phyloP scores from a whole-genome alignment of 1,140 invertebrate genomes.

The Cotesia vestalis region DNA sequence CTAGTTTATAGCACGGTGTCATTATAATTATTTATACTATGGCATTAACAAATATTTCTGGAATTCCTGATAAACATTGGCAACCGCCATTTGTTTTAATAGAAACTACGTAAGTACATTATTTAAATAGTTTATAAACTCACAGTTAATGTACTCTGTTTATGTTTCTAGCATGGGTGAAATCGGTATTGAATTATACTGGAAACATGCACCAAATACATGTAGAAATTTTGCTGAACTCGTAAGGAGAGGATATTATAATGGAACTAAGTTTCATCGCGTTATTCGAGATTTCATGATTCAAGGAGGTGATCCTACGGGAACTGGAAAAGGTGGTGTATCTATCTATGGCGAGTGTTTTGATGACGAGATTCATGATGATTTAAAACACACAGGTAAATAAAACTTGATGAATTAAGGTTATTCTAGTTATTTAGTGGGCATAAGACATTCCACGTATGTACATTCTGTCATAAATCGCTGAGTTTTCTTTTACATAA shows the following conservation, averaged over 20 bases:
- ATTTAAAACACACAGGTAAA: conserved; percentile 92
- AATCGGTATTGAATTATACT: conserved; percentile 92
- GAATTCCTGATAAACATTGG: conserved; percentile 86
- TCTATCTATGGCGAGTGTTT: conserved; percentile 97
- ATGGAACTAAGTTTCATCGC: conserved; percentile 95
- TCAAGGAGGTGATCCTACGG: conserved; percentile 93
- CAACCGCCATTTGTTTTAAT: conserved; percentile 82
- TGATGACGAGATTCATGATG: conserved; percentile 94
- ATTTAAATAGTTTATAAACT: conserved; percentile 32
- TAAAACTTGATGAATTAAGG: neutral
- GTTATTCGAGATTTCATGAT: conserved; percentile 99
- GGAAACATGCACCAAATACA: conserved; percentile 96
- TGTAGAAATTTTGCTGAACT: conserved; percentile 97
- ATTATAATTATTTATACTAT: conserved; percentile 40
- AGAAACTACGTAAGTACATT: conserved; percentile 78
- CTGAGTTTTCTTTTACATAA: too few species aligned
- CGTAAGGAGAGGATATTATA: conserved; percentile 91
- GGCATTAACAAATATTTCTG: conserved; percentile 62
- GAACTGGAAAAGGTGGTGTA: conserved; percentile 92
- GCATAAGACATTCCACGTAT: too few species aligned
- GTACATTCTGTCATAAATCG: too few species aligned
- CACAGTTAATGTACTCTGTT: conserved; percentile 26
- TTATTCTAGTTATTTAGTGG: too few species aligned
- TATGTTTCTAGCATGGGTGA: conserved; percentile 87
- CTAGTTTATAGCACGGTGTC: too few species aligned